Base-by-base conservation (phyloP, 1,140 invertebrate genomes). In the Diorhabda elongata region DNA sequence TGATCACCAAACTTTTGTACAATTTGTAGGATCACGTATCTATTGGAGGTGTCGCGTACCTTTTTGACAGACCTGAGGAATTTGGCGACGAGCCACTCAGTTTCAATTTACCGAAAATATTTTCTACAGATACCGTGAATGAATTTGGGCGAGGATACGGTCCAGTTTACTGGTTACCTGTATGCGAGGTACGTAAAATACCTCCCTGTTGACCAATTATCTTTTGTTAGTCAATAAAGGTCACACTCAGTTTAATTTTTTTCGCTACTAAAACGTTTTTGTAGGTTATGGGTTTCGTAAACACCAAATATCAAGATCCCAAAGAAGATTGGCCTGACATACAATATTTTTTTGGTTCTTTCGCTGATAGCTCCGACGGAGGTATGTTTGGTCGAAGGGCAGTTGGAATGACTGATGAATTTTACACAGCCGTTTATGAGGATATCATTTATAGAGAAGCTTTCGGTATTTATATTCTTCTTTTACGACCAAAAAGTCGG, bases 261-360 rank as follows among this genome's bases (percentile, higher is more conserved):
- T 52, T 52, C 45, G 8, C 45, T 52, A 6, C 8, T 52, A 52
- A 52, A 52, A 52, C 45, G 45, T 6, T 52, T 52, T 52, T 52
- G 5, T 44, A 73, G 72, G 64, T 86, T 2, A 89, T 92, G 84
- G 92, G 86, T 0, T 94, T 92, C 75, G 83, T 91, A 0, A 91
- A 89, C 58, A 90, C 91, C 0, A 90, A 88, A 81, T 92, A 89
- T 67, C 86, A 87, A 69, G 83, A 91, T 71, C 76, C 82, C 4
- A 75, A 69, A 0, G 82, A 85, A 9, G 90, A 92, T 77, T 91
- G 86, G 82, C 93, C 93, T 0, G 92, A 95, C 75, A 84, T 94
- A 56, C 91, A 94, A 75, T 76, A 92, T 4, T 90, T 93, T 70
- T 81, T 93, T 69, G 85, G 87, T 3, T 85, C 90, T 2, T 88